Evolutionary conservation across 1,140 invertebrate genomes (phyloP), one percentile per base, ranked within the genome.

Genomic region (Drosophila virilis): DNA sequence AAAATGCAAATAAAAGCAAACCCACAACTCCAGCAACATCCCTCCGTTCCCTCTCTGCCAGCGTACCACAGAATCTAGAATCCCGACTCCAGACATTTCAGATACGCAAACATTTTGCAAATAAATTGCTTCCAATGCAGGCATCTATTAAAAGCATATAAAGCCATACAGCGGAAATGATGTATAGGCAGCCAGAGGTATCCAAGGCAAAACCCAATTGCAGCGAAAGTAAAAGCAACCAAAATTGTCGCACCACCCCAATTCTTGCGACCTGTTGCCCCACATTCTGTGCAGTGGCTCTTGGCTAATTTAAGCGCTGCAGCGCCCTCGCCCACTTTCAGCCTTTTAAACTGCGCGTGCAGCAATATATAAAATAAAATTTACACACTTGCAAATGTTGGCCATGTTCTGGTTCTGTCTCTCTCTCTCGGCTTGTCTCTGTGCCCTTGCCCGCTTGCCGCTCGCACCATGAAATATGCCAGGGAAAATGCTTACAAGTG

Each of bases 91-190:
- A 32, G 38, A 59, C 66, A 28, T 55, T 45, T 51, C 51, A 52
- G 48, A 42, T 62, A 45, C 59, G 52, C 32, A 45, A 32, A 57
- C 52, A 42, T 50, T 72, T 50, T 40, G 73, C 76, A 78, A 58
- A 80, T 85, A 83, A 86, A 89, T 86, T 89, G 77, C 84, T 86
- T 80, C 66, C 69, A 80, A 72, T 79, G 83, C 80, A 83, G 83
- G 84, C 84, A 89, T 88, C 83, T 89, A 88, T 88, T 88, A 88
- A 88, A 88, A 80, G 80, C 73, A 78, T 70, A 88, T 88, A 89
- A 88, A 89, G 75, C 71, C 82, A 81, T 82, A 88, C 69, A 85
- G 77, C 83, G 84, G 84, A 89, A 88, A 89, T 88, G 83, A 88
- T 88, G 74, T 68, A 88, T 88, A 78, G 84, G 77, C 76, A 33